Evolutionary conservation across 2,888 invertebrate genomes (phyloP), one percentile per base, ranked within the genome.

Genomic region (Brachylomia viminalis): DNA sequence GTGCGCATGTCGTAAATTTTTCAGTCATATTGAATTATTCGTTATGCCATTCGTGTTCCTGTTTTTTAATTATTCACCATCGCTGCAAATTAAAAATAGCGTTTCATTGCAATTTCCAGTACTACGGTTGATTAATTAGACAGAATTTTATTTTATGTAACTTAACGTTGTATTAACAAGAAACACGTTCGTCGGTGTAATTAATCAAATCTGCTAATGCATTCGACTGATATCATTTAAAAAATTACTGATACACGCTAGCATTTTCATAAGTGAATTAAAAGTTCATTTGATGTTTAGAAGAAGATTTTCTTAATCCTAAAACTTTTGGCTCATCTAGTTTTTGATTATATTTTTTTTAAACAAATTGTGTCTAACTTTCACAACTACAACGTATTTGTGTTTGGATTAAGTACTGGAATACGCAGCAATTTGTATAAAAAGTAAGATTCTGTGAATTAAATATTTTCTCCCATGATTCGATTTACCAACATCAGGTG

Each of bases 201-300:
- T 87, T 79, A 82, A 87, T 86, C 77, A 87, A 76, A 83, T 75
- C 77, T 75, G 68, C 71, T 72, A 83, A 85, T 79, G 79, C 49
- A 70, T 81, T 56, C 33, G 59, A 70, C 61, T 69, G 71, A 61
- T 69, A 72, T 81, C 62, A 64, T 78, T 58, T 79, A 20, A 72
- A 75, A 79, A 77, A 67, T 79, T 77, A 73, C 7, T 54, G 8
- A 59, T 10, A 30, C 79, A 80, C 49, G 78, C 72, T 10, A 82
- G 30, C 6, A 70, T 70, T 72, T 78, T 49, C 56, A 67, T 73
- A 70, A 62, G 49, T 65, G 38, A 71, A 66, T 76, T 73, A 67
- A 76, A 80, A 77, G 65, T 80, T 58, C 8, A 59, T 45, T 52
- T 20, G 13, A 68, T 66, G n/a, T 62, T 67, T 58, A 17, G 30